Evolutionary conservation across 2,888 invertebrate genomes (phyloP).

Genomic region (Bhutanitis thaidina): DNA sequence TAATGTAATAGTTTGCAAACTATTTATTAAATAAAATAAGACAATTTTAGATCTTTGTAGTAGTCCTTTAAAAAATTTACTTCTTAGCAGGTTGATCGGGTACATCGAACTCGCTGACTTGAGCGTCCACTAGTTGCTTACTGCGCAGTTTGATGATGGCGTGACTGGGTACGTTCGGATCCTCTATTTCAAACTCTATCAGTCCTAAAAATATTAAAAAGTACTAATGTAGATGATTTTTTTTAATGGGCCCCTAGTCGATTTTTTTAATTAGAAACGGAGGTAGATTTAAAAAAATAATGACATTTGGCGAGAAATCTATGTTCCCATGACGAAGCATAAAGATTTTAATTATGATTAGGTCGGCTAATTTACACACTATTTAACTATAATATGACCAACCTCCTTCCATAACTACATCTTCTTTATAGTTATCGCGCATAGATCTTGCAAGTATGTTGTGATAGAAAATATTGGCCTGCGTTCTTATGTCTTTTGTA

Average conservation of each 20-base stretch:
- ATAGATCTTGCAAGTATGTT: slow-evolving; percentile 59
- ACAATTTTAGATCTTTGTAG: neutral
- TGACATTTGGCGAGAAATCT: too few species aligned
- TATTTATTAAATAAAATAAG: too few species aligned
- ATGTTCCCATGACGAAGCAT: too few species aligned
- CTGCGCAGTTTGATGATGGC: slow-evolving; percentile 73
- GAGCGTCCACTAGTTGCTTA: slow-evolving; percentile 74
- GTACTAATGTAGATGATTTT: neutral
- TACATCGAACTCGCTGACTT: slow-evolving; percentile 73
- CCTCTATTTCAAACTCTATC: slow-evolving; percentile 75
- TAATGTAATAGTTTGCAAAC: too few species aligned
- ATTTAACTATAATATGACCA: slow-evolving; percentile 4
- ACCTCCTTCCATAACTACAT: slow-evolving; percentile 65
- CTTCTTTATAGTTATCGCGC: slow-evolving; percentile 65
- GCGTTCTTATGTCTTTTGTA: slow-evolving; percentile 42
- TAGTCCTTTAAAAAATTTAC: slow-evolving; percentile 23
- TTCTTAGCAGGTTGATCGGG: slow-evolving; percentile 47
- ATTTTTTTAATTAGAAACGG: too few species aligned
- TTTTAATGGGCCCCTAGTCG: too few species aligned
- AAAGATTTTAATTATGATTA: too few species aligned
- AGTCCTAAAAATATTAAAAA: slow-evolving; percentile 43
- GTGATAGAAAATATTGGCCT: slow-evolving; percentile 63
- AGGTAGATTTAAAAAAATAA: too few species aligned
- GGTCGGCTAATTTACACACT: too few species aligned
- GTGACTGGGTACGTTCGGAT: slow-evolving; percentile 73